A percentile compares a stretch with the other conserved stretches of the same genome.
Conservation (phyloP, 2,113 vertebrate species). For the Poeciliopsis prolifica region DNA sequence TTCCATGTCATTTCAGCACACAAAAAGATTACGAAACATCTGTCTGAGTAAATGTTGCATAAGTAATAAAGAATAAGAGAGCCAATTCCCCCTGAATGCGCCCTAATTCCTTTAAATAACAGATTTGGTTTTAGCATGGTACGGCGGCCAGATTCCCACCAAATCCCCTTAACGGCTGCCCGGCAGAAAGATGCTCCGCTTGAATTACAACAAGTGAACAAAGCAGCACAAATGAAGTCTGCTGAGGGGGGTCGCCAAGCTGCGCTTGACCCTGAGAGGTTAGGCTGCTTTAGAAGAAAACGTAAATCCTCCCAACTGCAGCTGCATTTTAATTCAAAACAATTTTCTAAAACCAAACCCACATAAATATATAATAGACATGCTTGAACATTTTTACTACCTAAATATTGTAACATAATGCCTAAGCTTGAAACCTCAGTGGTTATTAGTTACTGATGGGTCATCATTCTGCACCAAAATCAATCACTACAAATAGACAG, state of each 20-base stretch:
- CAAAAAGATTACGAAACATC: slow-evolving; percentile 11
- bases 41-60: slow-evolving; percentile 24
- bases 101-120: slow-evolving; percentile 42
- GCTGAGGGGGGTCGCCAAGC: slow-evolving; percentile 10
- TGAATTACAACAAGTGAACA: slow-evolving; percentile 22
- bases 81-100: slow-evolving; percentile 31
- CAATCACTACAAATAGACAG: no score
- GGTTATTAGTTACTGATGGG: no score
- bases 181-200: slow-evolving; percentile 11
- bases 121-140: slow-evolving; percentile 26
- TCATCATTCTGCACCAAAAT: no score
- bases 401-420: no score
- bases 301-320: not conserved
- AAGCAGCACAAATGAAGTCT: slow-evolving; percentile 15
- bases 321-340: not conserved
- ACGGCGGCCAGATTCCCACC: slow-evolving; percentile 24
- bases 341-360: no score
- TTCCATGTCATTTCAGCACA: not conserved
- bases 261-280: slow-evolving; percentile 27
- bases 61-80: slow-evolving; percentile 33
- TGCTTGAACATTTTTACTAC: no score
- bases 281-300: slow-evolving; percentile 20
- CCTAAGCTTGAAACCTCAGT: no score
- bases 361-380: no score
- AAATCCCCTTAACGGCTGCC: slow-evolving; percentile 38